A percentile compares a stretch with the other conserved stretches of the same genome.
Evolutionary conservation across 2,888 invertebrate species (phyloP).

Genomic region (Lomographa bimaculata): DNA sequence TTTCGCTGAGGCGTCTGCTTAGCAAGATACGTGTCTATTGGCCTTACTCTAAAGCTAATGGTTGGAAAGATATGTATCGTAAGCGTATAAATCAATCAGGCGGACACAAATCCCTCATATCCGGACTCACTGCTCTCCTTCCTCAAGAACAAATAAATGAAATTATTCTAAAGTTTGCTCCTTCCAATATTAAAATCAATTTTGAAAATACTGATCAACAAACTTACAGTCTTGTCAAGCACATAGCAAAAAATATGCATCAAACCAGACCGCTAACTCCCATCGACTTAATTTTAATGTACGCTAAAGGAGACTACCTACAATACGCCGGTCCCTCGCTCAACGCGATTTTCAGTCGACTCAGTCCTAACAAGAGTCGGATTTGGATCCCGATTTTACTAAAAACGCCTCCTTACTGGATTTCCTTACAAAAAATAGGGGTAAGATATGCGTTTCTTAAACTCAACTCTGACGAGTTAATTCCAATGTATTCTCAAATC

Average conservation of each 20-base stretch:
- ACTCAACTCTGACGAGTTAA: slow-evolving; percentile 42
- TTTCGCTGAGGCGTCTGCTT: slow-evolving; percentile 43
- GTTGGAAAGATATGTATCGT: slow-evolving; percentile 44
- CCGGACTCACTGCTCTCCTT: slow-evolving; percentile 50
- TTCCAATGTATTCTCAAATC: slow-evolving; percentile 39
- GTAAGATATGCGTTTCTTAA: slow-evolving; percentile 47
- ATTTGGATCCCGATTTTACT: slow-evolving; percentile 45
- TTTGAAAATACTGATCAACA: slow-evolving; percentile 52
- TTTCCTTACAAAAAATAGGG: slow-evolving; percentile 57
- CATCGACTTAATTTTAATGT: slow-evolving; percentile 49
- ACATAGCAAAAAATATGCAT: slow-evolving; percentile 56
- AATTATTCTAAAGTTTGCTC: too few species aligned
- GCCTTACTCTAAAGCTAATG: slow-evolving; percentile 47
- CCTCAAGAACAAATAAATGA: slow-evolving; percentile 45
- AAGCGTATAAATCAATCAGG: slow-evolving; percentile 39
- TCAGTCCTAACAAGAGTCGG: slow-evolving; percentile 41
- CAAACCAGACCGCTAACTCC: slow-evolving; percentile 55
- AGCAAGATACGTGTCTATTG: slow-evolving; percentile 61
- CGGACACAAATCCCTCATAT: slow-evolving; percentile 45
- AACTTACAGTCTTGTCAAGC: slow-evolving; percentile 49
- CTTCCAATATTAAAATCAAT: slow-evolving; percentile 50
- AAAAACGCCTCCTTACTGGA: slow-evolving; percentile 46
- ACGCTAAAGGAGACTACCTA: slow-evolving; percentile 65
- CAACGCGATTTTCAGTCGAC: slow-evolving; percentile 50
- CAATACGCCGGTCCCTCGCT: slow-evolving; percentile 60